These are phyloP conservation scores for Nemotelus nigrinus DNA, from an alignment of 2,888 invertebrate species.

Conservation along the genomic window DNA sequence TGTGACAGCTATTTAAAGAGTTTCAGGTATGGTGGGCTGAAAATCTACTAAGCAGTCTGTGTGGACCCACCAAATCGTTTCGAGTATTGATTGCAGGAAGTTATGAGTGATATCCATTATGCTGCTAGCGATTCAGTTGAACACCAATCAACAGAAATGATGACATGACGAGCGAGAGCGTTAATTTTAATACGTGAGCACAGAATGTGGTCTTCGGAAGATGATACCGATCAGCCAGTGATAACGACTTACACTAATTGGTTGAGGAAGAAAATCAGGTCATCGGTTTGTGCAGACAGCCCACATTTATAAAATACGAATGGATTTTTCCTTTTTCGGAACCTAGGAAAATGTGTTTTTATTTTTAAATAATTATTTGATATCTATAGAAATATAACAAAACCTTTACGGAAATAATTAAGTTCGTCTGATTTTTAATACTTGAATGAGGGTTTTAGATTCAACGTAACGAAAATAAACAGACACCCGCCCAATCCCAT, in stretches of 20 bases:
- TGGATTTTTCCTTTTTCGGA: not conserved
- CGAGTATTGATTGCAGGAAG: slow-evolving; percentile 42
- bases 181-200: slow-evolving; percentile 24
- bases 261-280: not conserved
- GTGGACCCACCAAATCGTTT: slow-evolving; percentile 37
- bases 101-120: slow-evolving; percentile 43
- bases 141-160: slow-evolving; percentile 24
- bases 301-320: not conserved
- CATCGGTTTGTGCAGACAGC: not conserved
- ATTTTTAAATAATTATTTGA: not conserved
- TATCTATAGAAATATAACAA: no score
- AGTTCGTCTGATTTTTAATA: no score
- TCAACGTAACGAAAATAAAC: not conserved
- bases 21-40: slow-evolving; percentile 38
- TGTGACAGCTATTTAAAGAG: slow-evolving; percentile 42
- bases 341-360: not conserved
- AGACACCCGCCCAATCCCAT: not conserved
- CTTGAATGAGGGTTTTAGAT: not conserved
- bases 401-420: no score
- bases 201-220: slow-evolving; percentile 23
- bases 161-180: slow-evolving; percentile 33
- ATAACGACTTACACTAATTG: not conserved
- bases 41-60: not conserved
- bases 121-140: slow-evolving; percentile 3
- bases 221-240: not conserved